Evolutionary conservation across 2,113 vertebrate species (phyloP).

Genomic region (Dunckerocampus dactyliophorus): DNA sequence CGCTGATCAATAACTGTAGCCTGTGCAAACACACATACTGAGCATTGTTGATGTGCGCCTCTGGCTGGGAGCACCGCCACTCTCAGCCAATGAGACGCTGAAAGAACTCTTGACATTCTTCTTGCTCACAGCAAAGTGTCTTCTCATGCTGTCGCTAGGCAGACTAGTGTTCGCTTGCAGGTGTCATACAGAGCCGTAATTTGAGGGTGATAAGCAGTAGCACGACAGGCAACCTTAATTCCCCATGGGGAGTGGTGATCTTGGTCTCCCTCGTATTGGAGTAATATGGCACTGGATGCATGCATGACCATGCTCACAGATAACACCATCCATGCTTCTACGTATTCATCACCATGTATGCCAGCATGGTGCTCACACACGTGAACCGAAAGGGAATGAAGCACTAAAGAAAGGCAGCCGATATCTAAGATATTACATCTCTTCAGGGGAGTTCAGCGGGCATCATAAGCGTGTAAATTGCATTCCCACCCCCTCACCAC

Average conservation of each 20-base stretch:
- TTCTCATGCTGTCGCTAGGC: conserved; percentile 56
- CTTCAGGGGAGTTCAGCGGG: conserved; percentile 54
- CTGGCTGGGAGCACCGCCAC: conserved; percentile 11
- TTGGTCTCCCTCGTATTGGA: conserved; percentile 22
- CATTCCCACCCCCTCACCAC: conserved; percentile 40
- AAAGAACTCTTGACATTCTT: conserved; percentile 45
- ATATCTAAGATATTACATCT: conserved; percentile 62
- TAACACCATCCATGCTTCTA: conserved; percentile 43
- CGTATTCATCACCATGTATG: conserved; percentile 61
- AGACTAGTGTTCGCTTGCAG: conserved; percentile 55
- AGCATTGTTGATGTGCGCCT: conserved; percentile 36
- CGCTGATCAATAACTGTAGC: conserved; percentile 60
- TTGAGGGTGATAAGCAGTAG: conserved; percentile 51
- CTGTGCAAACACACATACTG: conserved; percentile 17
- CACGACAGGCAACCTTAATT: conserved; percentile 58
- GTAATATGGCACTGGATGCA: conserved; percentile 17
- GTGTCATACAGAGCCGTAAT: conserved; percentile 56
- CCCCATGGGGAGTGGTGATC: conserved; percentile 47
- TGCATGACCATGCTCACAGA: conserved; percentile 22
- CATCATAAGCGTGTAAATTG: conserved; percentile 67
- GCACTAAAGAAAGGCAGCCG: conserved; percentile 31
- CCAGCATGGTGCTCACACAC: conserved; percentile 37
- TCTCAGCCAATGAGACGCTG: conserved; percentile 53
- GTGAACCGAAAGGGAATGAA: conserved; percentile 14
- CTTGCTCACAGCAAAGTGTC: conserved; percentile 49